Conservation (phyloP, 2,797 vertebrate species). For the Dermochelys coriacea region DNA sequence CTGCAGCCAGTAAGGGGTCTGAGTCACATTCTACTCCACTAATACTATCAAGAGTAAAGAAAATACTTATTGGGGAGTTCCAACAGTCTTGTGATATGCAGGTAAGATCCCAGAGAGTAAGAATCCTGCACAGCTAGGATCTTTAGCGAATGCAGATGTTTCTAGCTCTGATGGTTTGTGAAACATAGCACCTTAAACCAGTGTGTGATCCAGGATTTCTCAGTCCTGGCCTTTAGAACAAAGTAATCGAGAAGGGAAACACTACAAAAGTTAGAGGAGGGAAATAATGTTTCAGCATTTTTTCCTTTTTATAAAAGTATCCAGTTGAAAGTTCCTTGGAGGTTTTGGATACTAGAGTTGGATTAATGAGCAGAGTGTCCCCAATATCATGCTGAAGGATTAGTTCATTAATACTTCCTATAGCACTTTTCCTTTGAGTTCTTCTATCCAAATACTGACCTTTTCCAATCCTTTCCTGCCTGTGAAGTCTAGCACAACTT, state of each 20-base stretch:
- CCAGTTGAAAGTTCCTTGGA: neutral
- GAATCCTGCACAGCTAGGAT: neutral
- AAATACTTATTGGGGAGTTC: neutral
- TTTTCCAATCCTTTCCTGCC: neutral
- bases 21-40: neutral
- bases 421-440: neutral
- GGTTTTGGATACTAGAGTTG: neutral
- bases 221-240: neutral
- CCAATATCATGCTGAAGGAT: neutral
- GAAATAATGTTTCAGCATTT: accelerated
- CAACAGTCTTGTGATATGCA: neutral
- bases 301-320: neutral
- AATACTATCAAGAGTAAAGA: neutral
- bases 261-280: neutral
- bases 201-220: neutral
- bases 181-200: neutral
- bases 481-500: neutral
- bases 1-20: neutral
- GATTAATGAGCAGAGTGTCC: neutral
- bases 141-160: accelerated
- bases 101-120: neutral
- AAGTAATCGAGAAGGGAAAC: neutral
- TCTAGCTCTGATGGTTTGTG: neutral
- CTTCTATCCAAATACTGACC: neutral
- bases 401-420: neutral